Percentiles rank a stretch among this genome's conserved stretches.
phyloP scores from a whole-genome alignment of 1,140 invertebrate genomes.

The Lucilia sericata region DNA sequence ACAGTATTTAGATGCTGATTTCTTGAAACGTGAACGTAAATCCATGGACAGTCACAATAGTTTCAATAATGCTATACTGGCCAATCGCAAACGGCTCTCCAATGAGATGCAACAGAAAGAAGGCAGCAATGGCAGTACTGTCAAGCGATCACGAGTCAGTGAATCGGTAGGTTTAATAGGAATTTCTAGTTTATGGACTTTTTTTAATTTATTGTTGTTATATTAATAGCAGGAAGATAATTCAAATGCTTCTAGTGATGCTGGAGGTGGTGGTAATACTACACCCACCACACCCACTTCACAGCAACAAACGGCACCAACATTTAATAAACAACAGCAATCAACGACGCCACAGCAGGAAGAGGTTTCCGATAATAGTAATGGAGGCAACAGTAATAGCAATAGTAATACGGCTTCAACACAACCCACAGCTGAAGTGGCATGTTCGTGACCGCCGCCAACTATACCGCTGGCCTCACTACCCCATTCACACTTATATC shows the following conservation, averaged over 20 bases:
- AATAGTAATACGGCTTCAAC: constrained; percentile 46
- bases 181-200: not conserved
- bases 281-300: constrained; percentile 58
- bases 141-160: constrained; percentile 58
- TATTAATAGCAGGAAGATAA: constrained; percentile 57
- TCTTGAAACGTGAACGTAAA: constrained; percentile 79
- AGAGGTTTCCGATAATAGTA: constrained; percentile 47
- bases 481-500: constrained; percentile 35
- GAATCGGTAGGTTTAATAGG: constrained; percentile 58
- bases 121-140: constrained; percentile 50
- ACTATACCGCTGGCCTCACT: constrained; percentile 51
- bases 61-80: constrained; percentile 61
- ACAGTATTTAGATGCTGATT: constrained; percentile 78
- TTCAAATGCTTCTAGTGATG: constrained; percentile 61
- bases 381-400: constrained; percentile 31
- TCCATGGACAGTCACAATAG: constrained; percentile 66
- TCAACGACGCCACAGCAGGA: constrained; percentile 55
- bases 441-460: constrained; percentile 62
- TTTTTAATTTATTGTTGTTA: constrained; percentile 5
- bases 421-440: constrained; percentile 59
- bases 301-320: constrained; percentile 60
- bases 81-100: constrained; percentile 64
- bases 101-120: constrained; percentile 59
- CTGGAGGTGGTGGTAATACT: constrained; percentile 48
- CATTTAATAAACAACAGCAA: constrained; percentile 54